phyloP scores from a whole-genome alignment of 2,797 vertebrate genomes.

The Muraenolepis orangiensis region DNA sequence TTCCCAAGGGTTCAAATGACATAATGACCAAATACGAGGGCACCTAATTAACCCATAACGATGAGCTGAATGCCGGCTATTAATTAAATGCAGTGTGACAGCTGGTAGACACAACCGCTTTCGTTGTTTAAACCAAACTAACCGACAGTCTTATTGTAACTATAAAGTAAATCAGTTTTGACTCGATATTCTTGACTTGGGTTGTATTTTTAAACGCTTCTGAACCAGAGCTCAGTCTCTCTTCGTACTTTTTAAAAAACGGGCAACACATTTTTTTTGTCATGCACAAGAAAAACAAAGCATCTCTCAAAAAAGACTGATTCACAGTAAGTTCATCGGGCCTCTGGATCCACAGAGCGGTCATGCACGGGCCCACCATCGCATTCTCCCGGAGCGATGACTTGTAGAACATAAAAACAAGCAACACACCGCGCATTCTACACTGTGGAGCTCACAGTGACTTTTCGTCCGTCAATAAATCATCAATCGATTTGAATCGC shows the following conservation, averaged over 20 bases:
- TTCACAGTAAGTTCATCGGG: conserved; percentile 31
- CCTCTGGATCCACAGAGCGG: conserved; percentile 35
- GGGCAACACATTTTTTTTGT: conserved; percentile 46
- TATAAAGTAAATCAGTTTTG: background rate
- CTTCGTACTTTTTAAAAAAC: conserved; percentile 17
- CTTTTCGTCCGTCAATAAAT: background rate
- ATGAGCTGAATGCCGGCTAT: background rate
- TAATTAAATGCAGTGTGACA: background rate
- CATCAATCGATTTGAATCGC: background rate
- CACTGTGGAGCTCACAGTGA: background rate
- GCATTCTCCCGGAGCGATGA: conserved; percentile 19
- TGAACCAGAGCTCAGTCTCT: conserved; percentile 13
- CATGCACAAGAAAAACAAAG: conserved; percentile 54
- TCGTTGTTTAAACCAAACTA: background rate
- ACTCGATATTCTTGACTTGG: background rate
- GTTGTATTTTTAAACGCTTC: background rate
- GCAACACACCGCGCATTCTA: background rate
- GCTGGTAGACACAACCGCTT: background rate
- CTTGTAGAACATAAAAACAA: conserved; percentile 26
- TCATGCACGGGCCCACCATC: conserved; percentile 53
- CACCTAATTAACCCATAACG: background rate
- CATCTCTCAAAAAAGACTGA: conserved; percentile 17
- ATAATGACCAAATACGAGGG: background rate
- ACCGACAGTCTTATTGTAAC: background rate
- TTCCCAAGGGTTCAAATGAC: background rate